Conservation (phyloP, 2,797 vertebrate genomes). For the Premnoplex brunnescens region DNA sequence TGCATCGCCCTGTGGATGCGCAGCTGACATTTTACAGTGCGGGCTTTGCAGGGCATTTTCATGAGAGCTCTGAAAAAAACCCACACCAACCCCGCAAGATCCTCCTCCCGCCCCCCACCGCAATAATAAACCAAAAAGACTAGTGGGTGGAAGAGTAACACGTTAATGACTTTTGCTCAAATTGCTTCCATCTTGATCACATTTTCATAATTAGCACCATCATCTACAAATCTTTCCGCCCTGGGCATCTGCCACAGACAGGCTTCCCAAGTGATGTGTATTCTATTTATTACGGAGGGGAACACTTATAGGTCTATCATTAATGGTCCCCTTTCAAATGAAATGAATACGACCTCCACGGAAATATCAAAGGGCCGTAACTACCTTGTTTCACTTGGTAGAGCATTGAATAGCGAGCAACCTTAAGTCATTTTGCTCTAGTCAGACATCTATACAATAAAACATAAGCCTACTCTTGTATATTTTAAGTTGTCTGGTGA, state of each 20-base stretch:
- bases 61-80: neutral
- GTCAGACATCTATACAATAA: constrained; percentile 76
- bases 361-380: constrained; percentile 43
- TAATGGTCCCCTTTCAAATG: constrained; percentile 46
- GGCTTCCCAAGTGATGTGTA: constrained; percentile 63
- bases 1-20: neutral
- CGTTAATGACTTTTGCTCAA: constrained; percentile 87
- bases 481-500: constrained; percentile 82
- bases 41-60: neutral
- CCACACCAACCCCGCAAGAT: neutral
- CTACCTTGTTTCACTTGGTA: neutral
- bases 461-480: constrained; percentile 75
- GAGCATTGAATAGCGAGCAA: neutral
- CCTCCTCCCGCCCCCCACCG: neutral
- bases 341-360: constrained; percentile 33
- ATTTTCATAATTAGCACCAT: constrained; percentile 92
- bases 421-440: constrained; percentile 3
- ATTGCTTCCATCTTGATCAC: constrained; percentile 90
- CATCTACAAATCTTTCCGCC: constrained; percentile 88
- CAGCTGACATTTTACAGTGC: neutral
- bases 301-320: neutral
- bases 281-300: constrained; percentile 9
- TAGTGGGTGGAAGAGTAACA: constrained; percentile 83
- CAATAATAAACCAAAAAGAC: constrained; percentile 25
- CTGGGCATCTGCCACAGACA: constrained; percentile 81